Conservation (phyloP, 2,888 invertebrate genomes). For the Venustoraphidia nigricollis region DNA sequence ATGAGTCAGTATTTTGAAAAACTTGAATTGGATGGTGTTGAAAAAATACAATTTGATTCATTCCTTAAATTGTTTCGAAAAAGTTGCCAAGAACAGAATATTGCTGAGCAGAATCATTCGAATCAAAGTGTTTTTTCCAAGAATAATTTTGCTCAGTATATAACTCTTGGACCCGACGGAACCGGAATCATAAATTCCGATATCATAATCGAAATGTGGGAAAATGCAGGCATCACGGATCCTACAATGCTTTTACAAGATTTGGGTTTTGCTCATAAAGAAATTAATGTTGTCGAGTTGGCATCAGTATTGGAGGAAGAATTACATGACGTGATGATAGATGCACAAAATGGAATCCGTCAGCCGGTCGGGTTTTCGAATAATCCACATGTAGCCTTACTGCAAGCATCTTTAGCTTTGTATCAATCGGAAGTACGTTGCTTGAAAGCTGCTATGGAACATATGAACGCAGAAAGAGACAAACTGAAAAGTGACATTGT, state of each 20-base stretch:
- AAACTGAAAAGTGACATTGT: constrained; percentile 64
- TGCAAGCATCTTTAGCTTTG: constrained; percentile 48
- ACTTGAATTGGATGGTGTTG: constrained; percentile 43
- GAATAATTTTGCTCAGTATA: constrained; percentile 23
- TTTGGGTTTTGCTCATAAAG: constrained; percentile 44
- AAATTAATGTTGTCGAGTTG: constrained; percentile 43
- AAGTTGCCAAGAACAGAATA: constrained; percentile 22
- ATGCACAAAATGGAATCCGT: constrained; percentile 19
- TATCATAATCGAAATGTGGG: constrained; percentile 54
- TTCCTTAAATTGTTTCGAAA: constrained; percentile 42
- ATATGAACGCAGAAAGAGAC: constrained; percentile 58
- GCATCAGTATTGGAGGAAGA: constrained; percentile 57
- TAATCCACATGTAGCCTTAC: constrained; percentile 32
- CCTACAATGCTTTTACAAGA: constrained; percentile 48
- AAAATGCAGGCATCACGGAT: constrained; percentile 48
- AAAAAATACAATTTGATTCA: constrained; percentile 47
- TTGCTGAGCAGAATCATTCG: constrained; percentile 19
- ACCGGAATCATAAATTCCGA: constrained; percentile 29
- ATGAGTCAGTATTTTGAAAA: constrained; percentile 47
- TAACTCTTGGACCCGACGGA: constrained; percentile 25
- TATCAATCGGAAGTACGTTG: constrained; percentile 50
- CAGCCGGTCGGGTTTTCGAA: constrained; percentile 8
- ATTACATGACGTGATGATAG: constrained; percentile 15
- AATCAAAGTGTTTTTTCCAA: constrained; percentile 17
- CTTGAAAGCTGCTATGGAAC: constrained; percentile 43